phyloP scores from a whole-genome alignment of 2,113 vertebrate species.

The Rhea pennata region DNA sequence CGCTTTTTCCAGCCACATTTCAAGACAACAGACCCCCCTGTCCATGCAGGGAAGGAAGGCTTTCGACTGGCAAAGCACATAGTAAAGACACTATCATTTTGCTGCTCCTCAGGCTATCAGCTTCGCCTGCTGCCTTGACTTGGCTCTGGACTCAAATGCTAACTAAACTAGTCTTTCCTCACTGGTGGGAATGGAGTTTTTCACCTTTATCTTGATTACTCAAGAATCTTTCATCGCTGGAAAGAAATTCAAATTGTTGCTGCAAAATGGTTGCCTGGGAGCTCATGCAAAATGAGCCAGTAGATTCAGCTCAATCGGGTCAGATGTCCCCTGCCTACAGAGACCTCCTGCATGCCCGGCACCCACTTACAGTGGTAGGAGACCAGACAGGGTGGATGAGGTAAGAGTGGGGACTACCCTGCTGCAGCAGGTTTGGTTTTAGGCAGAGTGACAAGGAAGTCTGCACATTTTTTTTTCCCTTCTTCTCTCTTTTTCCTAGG shows the following conservation, averaged over 20 bases:
- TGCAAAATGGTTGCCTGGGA: accelerated
- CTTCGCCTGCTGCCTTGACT: not conserved
- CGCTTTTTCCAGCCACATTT: not conserved
- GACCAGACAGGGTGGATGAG: not conserved
- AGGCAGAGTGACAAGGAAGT: accelerated
- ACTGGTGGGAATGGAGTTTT: not conserved
- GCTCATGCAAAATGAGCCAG: not conserved
- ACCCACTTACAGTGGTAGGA: not conserved
- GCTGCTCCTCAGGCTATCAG: accelerated
- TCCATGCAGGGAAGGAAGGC: not conserved
- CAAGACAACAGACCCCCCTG: not conserved
- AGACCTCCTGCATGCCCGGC: not conserved
- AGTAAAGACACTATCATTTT: not conserved
- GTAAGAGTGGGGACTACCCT: accelerated
- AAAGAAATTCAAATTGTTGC: not conserved
- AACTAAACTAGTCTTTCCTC: not conserved
- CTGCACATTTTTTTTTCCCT: not conserved
- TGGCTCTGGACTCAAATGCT: not conserved
- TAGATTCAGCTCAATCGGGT: not conserved
- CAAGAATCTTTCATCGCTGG: not conserved
- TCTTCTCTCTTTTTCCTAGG: not conserved
- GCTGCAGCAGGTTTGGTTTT: not conserved
- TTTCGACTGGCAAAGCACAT: not conserved
- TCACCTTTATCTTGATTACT: not conserved
- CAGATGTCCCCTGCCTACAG: not conserved